Conservation (phyloP, 2,888 invertebrate species). For the Coecobrya sp. region DNA sequence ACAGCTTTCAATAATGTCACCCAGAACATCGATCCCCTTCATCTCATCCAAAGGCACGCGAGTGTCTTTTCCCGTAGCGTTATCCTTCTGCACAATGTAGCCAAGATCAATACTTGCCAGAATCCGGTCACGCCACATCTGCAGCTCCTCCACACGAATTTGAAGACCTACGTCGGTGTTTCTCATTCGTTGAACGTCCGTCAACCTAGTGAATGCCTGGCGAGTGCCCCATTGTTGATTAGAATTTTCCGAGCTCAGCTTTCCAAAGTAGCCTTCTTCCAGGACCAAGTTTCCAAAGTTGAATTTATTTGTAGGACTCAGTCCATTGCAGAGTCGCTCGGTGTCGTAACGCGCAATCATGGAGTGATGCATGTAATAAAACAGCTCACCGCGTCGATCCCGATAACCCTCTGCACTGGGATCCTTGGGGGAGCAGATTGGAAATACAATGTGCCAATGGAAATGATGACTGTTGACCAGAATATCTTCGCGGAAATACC, state of each 20-base stretch:
- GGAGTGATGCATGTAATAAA: conserved; percentile 94
- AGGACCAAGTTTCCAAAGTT: conserved; percentile 92
- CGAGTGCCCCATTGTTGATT: conserved; percentile 83
- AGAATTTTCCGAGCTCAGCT: conserved; percentile 88
- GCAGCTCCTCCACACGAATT: conserved; percentile 90
- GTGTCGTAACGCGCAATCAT: conserved; percentile 90
- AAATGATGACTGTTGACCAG: conserved; percentile 93
- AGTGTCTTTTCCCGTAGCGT: conserved; percentile 6
- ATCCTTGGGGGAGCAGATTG: conserved; percentile 87
- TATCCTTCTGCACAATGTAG: conserved; percentile 88
- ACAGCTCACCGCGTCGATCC: conserved; percentile 93
- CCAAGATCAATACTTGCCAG: conserved; percentile 92
- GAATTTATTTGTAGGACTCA: conserved; percentile 91
- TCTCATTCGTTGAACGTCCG: conserved; percentile 26
- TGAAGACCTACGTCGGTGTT: neutral
- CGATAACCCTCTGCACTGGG: conserved; percentile 91
- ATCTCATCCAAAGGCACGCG: conserved; percentile 53
- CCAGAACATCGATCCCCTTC: conserved; percentile 91
- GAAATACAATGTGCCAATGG: conserved; percentile 97
- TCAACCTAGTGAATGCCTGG: conserved; percentile 80
- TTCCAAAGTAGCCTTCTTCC: conserved; percentile 94
- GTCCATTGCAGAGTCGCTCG: conserved; percentile 92
- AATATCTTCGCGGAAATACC: conserved; percentile 96
- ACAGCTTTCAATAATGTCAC: conserved; percentile 92
- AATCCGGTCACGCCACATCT: conserved; percentile 93